Evolutionary conservation across 2,113 vertebrate genomes (phyloP), one percentile per base, ranked within the genome.

Genomic region (Stigmatopora nigra): DNA sequence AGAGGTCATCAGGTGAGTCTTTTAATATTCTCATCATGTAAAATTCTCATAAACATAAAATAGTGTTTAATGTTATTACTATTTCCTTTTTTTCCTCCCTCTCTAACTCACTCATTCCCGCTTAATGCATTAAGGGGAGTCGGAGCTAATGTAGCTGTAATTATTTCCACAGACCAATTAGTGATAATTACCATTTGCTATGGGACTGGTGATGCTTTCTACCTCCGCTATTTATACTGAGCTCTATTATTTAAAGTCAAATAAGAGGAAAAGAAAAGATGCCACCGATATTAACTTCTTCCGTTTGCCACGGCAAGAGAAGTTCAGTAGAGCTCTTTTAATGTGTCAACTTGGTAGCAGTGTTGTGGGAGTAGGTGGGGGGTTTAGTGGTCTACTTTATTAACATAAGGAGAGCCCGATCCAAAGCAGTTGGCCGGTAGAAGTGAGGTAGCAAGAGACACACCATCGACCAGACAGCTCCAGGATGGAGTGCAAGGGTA

Each of bases 321-420:
- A 35, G 25, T 22, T 61, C 19, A 5, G 17, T 15, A 7, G 36
- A 41, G 14, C 61, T 68, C 31, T 9, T 78, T 75, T 83, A 87
- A 80, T 87, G 81, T 87, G 86, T 86, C 83, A 84, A 87, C 82
- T 78, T 38, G 81, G 66, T 85, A 81, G 79, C 75, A 81, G 69
- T 76, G 82, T 71, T 80, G 80, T 70, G 79, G 80, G 44, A 49
- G 36, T 41, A 46, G 84, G 77, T 83, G 3, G 48, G 47, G 86
- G 85, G 82, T 84, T 79, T 81, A 84, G 86, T 78, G 83, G 78
- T 77, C 78, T 80, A 86, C 81, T 88, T 82, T 78, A 89, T 89
- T 88, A 89, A 87, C 83, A 87, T 87, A 84, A 81, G 82, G 79
- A 87, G 78, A 86, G 81, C 85, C 82, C 88, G 90, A 89, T 90